These are phyloP conservation scores for Bombus turneri DNA, from an alignment of 1,140 invertebrate genomes.

Conservation along the genomic window DNA sequence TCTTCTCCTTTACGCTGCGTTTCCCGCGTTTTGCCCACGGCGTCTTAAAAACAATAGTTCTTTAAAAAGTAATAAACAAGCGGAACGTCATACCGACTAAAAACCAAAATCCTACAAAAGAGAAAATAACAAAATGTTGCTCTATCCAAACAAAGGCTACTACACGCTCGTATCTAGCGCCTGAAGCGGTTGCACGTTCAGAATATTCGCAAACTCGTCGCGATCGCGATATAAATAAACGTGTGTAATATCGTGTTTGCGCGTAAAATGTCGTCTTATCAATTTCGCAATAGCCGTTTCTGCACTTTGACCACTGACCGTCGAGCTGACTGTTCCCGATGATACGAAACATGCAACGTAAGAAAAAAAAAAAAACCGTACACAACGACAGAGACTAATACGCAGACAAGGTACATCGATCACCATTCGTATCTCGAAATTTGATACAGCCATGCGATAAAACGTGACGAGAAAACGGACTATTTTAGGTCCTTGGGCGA, in stretches of 20 bases:
- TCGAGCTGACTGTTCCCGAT: conserved; percentile 19
- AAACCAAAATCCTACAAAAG: neutral
- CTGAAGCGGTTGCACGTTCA: neutral
- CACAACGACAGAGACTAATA: neutral
- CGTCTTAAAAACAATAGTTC: neutral
- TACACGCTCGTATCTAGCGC: neutral
- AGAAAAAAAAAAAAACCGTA: neutral
- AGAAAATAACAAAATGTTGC: neutral
- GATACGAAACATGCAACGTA: conserved; percentile 2
- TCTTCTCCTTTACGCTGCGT: neutral
- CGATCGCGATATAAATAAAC: neutral
- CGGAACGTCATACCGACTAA: neutral
- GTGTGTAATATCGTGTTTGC: neutral
- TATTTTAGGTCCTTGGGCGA: neutral
- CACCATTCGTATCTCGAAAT: conserved; percentile 13
- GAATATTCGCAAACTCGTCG: neutral
- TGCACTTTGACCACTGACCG: no score
- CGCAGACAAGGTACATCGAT: neutral
- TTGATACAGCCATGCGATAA: conserved; percentile 16
- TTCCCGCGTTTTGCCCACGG: neutral
- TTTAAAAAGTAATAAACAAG: neutral
- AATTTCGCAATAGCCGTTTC: neutral
- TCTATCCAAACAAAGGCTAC: neutral
- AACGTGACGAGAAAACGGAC: conserved; percentile 14
- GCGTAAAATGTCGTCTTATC: neutral